A percentile compares a stretch with the other conserved stretches of the same genome.
phyloP scores from a whole-genome alignment of 2,113 vertebrate species.

The Sebastes schlegelii region DNA sequence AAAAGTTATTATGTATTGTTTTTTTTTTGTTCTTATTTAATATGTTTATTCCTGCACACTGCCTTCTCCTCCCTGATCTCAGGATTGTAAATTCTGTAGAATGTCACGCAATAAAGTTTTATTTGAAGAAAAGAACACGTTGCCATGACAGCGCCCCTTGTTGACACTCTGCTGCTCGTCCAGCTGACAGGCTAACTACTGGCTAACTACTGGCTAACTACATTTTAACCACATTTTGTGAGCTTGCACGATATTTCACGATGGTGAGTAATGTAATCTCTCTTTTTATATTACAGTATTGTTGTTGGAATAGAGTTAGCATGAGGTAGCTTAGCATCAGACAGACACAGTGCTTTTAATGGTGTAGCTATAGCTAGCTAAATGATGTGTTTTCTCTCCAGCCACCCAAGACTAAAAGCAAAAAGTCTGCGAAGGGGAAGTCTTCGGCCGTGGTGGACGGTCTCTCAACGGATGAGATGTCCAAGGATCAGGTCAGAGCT shows the following conservation, averaged over 20 bases:
- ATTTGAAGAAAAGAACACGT: conserved; percentile 26
- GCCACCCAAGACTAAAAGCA: conserved; percentile 49
- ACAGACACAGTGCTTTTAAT: too few relatives aligned
- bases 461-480: conserved; percentile 65
- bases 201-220: background rate
- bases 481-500: conserved; percentile 68
- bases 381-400: conserved; percentile 8
- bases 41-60: too few relatives aligned
- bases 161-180: background rate
- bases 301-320: background rate
- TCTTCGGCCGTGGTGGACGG: conserved; percentile 35
- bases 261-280: conserved; percentile 51
- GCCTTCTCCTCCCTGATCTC: too few relatives aligned
- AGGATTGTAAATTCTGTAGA: too few relatives aligned
- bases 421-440: conserved; percentile 44
- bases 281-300: accelerated
- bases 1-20: too few relatives aligned
- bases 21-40: too few relatives aligned
- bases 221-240: background rate
- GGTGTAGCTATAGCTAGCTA: background rate
- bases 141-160: conserved; percentile 44
- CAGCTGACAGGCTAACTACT: background rate
- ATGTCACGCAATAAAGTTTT: background rate
- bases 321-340: conserved; percentile 39
- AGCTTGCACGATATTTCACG: background rate